A percentile compares a stretch with the other conserved stretches of the same genome.
Evolutionary conservation across 2,113 vertebrate genomes (phyloP).

Genomic region (Polypterus senegalus): DNA sequence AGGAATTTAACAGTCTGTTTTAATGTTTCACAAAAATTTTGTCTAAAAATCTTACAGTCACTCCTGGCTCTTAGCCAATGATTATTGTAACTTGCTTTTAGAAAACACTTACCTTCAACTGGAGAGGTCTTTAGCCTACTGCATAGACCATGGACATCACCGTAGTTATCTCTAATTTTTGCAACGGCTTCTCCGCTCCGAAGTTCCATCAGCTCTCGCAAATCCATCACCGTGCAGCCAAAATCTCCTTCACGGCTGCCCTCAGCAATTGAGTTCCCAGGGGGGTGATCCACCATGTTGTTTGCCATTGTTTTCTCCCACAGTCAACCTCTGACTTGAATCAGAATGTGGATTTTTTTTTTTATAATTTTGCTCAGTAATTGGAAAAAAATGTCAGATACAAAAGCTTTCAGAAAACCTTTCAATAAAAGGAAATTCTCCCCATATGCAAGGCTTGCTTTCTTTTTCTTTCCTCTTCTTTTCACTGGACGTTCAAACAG

Average conservation of each 20-base stretch:
- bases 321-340: neutral
- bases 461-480: neutral
- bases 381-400: no score
- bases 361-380: no score
- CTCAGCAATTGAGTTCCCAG: slow-evolving; percentile 68
- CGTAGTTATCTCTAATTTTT: slow-evolving; percentile 57
- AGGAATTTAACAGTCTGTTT: neutral
- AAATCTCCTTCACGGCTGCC: slow-evolving; percentile 76
- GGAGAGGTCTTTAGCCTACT: slow-evolving; percentile 76
- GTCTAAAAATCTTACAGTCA: neutral
- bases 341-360: no score
- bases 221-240: slow-evolving; percentile 64
- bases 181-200: slow-evolving; percentile 61
- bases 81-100: no score
- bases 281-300: slow-evolving; percentile 71
- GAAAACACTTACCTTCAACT: slow-evolving; percentile 67
- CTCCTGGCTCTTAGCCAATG: no score
- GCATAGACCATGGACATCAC: slow-evolving; percentile 73
- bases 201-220: slow-evolving; percentile 81
- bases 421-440: no score
- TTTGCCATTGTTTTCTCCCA: slow-evolving; percentile 55
- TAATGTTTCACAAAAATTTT: neutral
- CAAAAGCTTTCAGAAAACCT: neutral
- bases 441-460: neutral
- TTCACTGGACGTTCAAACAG: neutral